Evolutionary conservation across 2,797 vertebrate species (phyloP).

Genomic region (Dryobates pubescens): DNA sequence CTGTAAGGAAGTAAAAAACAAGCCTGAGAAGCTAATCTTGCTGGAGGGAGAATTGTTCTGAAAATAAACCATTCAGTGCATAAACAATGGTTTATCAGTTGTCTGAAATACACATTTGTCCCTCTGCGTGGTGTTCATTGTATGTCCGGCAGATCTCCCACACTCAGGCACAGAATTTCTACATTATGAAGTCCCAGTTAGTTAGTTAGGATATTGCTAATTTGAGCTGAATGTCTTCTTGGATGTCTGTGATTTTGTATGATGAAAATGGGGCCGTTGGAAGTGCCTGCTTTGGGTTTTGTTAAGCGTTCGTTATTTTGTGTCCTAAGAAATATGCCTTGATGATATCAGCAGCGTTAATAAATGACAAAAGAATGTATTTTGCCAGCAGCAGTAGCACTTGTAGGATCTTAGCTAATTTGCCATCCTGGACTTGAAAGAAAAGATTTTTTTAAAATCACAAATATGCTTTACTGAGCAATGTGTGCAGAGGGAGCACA

Average conservation of each 20-base stretch:
- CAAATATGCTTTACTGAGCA: neutral
- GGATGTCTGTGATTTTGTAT: neutral
- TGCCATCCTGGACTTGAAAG: neutral
- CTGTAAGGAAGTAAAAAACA: neutral
- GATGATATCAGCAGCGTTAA: neutral
- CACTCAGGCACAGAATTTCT: neutral
- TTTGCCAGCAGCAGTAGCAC: neutral
- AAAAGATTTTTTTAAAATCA: neutral
- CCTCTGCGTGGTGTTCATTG: neutral
- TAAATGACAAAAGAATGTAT: constrained; percentile 5
- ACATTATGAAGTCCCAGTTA: neutral
- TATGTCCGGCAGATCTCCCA: neutral
- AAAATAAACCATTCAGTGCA: constrained; percentile 42
- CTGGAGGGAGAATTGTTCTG: constrained; percentile 17
- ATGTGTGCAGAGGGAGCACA: neutral
- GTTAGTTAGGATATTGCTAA: neutral
- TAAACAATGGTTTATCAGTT: constrained; percentile 22
- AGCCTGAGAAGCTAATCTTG: constrained; percentile 39
- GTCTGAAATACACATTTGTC: neutral
- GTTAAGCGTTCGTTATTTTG: neutral
- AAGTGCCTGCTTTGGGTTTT: neutral
- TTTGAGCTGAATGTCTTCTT: constrained; percentile 13
- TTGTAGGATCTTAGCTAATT: neutral
- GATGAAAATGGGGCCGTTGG: neutral
- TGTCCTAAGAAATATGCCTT: constrained; percentile 18